Percentiles rank a stretch among this genome's conserved stretches.
Conservation (phyloP, 2,113 vertebrate species). For the Gulo gulo region DNA sequence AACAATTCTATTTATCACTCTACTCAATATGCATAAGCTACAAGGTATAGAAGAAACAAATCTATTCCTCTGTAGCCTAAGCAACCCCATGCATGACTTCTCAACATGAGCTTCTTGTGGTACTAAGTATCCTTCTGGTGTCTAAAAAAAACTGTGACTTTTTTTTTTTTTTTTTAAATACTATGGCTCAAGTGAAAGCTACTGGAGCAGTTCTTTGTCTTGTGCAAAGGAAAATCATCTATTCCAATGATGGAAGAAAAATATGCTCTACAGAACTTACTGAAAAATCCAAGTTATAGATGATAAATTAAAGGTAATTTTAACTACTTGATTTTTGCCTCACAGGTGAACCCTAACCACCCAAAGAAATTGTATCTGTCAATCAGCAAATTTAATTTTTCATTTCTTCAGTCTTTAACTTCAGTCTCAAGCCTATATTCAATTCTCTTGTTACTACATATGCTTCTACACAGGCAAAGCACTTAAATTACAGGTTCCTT, state of each 20-base stretch:
- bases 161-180: neutral
- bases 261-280: neutral
- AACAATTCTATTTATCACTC: neutral
- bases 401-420: slow-evolving; percentile 7
- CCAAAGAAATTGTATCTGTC: neutral
- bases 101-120: neutral
- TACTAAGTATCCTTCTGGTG: neutral
- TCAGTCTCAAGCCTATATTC: slow-evolving; percentile 37
- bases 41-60: neutral
- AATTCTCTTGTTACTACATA: neutral
- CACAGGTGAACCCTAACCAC: neutral
- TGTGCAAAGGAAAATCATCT: neutral
- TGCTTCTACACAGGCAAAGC: neutral
- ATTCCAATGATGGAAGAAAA: neutral
- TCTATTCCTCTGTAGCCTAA: neutral
- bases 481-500: neutral
- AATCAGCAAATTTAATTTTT: slow-evolving; percentile 32
- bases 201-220: neutral
- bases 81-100: neutral
- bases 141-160: neutral
- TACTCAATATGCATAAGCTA: neutral
- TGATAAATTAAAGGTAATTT: neutral
- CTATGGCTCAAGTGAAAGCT: neutral
- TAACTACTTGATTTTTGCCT: slow-evolving; percentile 7
- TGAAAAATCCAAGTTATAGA: neutral